phyloP scores from a whole-genome alignment of 2,113 vertebrate genomes.

The Dasyornis broadbenti region DNA sequence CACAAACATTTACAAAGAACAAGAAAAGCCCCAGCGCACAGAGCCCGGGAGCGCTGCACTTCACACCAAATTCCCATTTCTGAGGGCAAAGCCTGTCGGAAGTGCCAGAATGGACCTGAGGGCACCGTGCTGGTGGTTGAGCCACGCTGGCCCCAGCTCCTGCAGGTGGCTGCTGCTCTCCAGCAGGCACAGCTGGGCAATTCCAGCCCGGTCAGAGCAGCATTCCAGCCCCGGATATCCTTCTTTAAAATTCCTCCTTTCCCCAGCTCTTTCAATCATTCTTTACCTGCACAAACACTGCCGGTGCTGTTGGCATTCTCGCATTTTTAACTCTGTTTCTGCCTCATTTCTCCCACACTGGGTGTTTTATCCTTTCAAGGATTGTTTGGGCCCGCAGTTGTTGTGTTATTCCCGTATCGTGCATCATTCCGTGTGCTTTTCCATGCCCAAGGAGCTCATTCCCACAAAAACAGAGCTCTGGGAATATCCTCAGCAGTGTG shows the following conservation, averaged over 20 bases:
- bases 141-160: neutral
- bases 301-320: neutral
- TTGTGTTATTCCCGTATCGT: neutral
- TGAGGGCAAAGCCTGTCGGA: neutral
- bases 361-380: neutral
- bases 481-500: neutral
- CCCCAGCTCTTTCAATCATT: neutral
- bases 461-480: neutral
- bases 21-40: neutral
- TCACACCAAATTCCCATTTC: rapidly evolving
- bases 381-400: neutral
- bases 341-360: neutral
- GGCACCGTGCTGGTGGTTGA: neutral
- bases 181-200: neutral
- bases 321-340: neutral
- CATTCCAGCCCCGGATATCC: neutral
- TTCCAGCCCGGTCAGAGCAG: neutral
- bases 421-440: neutral
- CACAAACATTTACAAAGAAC: neutral
- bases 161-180: neutral
- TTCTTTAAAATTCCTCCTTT: neutral
- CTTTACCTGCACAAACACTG: neutral
- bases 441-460: neutral
- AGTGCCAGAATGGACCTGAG: rapidly evolving
- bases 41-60: neutral